These are phyloP conservation scores for Azemiops feae DNA, from an alignment of 2,113 vertebrate genomes.

Conservation along the genomic window DNA sequence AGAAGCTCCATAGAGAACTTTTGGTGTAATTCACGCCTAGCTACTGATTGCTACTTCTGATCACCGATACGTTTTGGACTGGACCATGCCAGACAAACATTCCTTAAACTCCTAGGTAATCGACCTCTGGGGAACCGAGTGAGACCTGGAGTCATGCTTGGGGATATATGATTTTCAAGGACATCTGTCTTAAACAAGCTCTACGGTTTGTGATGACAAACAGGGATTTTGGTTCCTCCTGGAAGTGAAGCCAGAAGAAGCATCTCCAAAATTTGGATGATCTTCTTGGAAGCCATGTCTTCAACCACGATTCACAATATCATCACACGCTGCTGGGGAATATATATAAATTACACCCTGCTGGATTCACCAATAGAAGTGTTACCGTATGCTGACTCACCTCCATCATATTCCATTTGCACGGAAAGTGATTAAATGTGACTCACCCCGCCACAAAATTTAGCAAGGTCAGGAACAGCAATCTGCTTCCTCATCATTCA, in stretches of 20 bases:
- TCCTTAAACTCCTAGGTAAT: background rate
- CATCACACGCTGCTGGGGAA: slow-evolving; percentile 42
- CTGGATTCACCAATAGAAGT: slow-evolving; percentile 27
- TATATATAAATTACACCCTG: slow-evolving; percentile 40
- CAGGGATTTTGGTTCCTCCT: slow-evolving; percentile 28
- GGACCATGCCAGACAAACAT: background rate
- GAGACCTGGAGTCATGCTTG: background rate
- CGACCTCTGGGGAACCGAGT: background rate
- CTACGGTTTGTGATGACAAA: slow-evolving; percentile 16
- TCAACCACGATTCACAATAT: slow-evolving; percentile 62
- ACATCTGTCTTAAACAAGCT: slow-evolving; percentile 27
- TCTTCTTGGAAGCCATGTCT: slow-evolving; percentile 56
- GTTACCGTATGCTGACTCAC: slow-evolving; percentile 39
- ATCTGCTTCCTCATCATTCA: background rate
- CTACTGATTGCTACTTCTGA: slow-evolving; percentile 4
- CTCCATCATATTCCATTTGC: slow-evolving; percentile 38
- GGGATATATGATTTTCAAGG: background rate
- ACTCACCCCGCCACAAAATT: slow-evolving; percentile 34
- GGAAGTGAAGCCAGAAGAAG: slow-evolving; percentile 36
- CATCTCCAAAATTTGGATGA: slow-evolving; percentile 63
- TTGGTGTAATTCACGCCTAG: background rate
- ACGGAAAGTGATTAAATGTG: slow-evolving; percentile 28
- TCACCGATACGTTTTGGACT: background rate
- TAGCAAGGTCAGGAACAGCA: slow-evolving; percentile 39
- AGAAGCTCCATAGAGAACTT: too few relatives aligned